Conservation (phyloP, 2,888 invertebrate genomes). For the Helleia helle region DNA sequence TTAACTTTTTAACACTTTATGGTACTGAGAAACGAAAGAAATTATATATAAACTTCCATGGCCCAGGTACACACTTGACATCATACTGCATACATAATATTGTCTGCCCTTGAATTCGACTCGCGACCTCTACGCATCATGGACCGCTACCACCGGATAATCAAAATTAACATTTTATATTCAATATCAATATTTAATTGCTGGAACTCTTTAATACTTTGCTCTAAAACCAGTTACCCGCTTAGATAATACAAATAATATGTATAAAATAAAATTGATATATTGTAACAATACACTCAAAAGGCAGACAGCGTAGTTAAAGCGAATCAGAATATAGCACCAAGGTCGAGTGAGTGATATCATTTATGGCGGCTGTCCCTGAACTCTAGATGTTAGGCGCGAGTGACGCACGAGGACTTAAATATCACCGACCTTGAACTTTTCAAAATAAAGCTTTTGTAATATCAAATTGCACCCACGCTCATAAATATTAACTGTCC, state of each 20-base stretch:
- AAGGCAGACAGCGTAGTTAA: slow-evolving; percentile 61
- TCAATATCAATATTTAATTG: too few species aligned
- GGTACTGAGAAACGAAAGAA: too few species aligned
- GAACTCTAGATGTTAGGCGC: slow-evolving; percentile 48
- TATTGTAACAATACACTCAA: slow-evolving; percentile 36
- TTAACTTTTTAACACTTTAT: too few species aligned
- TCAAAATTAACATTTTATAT: too few species aligned
- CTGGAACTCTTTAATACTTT: too few species aligned
- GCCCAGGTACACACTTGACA: too few species aligned
- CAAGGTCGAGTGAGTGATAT: slow-evolving; percentile 65
- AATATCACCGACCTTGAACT: slow-evolving; percentile 29
- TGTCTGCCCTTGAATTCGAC: too few species aligned
- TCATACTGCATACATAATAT: too few species aligned
- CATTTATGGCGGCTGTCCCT: slow-evolving; percentile 67
- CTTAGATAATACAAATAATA: background rate
- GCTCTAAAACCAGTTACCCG: background rate
- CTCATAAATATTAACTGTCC: slow-evolving; percentile 11
- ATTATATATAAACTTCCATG: too few species aligned
- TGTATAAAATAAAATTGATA: slow-evolving; percentile 13
- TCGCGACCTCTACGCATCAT: too few species aligned
- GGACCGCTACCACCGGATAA: too few species aligned
- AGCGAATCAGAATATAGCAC: slow-evolving; percentile 63
- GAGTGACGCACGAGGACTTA: slow-evolving; percentile 61
- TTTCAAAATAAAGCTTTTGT: slow-evolving; percentile 44
- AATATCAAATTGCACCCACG: slow-evolving; percentile 34